A percentile compares a stretch with the other conserved stretches of the same genome.
These are phyloP conservation scores for Illadopsis cleaveri DNA, from an alignment of 2,113 vertebrate genomes.

Conservation along the genomic window DNA sequence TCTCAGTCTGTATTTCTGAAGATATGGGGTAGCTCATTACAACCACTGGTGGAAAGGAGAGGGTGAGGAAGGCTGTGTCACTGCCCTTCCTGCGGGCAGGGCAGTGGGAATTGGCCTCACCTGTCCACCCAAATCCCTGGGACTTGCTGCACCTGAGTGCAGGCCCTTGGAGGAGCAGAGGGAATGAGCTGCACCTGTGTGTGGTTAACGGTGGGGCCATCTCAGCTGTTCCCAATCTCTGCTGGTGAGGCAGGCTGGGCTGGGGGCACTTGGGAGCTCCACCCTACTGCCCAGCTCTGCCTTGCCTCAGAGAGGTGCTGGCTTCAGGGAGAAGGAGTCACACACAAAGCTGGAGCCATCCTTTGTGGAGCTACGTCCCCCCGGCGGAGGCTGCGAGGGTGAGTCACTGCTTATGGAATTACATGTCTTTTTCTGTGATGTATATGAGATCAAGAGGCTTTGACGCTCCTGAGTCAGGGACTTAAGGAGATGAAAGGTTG, in stretches of 20 bases:
- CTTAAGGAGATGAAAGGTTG: neutral
- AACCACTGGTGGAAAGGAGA: neutral
- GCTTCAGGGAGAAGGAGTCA: neutral
- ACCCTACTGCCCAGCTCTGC: fast-evolving
- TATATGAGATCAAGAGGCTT: neutral
- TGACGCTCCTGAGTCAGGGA: neutral
- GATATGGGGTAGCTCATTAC: too few relatives aligned
- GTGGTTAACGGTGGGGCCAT: too few relatives aligned
- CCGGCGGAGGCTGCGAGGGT: neutral
- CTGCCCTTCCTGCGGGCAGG: fast-evolving
- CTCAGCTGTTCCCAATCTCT: neutral
- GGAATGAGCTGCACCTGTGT: neutral
- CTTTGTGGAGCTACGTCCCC: fast-evolving
- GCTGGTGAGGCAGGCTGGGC: neutral
- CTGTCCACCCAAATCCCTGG: neutral
- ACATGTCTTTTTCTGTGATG: neutral
- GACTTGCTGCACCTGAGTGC: neutral
- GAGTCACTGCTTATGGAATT: neutral
- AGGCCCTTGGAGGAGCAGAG: fast-evolving
- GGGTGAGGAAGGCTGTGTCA: neutral
- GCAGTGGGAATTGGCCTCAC: neutral
- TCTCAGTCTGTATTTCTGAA: neutral
- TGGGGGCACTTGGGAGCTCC: fast-evolving
- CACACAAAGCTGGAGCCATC: fast-evolving
- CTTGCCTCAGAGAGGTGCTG: fast-evolving